phyloP scores from a whole-genome alignment of 2,113 vertebrate genomes.

The Ramphastos sulfuratus region DNA sequence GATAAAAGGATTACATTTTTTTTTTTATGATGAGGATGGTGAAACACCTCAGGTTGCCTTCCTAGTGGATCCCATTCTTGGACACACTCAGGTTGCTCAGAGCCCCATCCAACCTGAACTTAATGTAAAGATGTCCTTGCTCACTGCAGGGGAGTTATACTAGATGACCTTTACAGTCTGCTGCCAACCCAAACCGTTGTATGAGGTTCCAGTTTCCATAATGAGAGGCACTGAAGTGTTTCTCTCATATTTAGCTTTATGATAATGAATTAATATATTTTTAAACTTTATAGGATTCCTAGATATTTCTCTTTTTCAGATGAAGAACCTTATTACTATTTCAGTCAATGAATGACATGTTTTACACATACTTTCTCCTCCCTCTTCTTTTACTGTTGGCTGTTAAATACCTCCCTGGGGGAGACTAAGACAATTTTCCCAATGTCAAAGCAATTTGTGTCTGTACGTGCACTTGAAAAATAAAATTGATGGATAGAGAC shows the following conservation, averaged over 20 bases:
- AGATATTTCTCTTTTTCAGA: neutral
- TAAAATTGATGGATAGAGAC: neutral
- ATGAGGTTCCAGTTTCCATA: neutral
- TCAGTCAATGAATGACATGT: neutral
- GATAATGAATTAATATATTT: neutral
- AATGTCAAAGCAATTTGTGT: neutral
- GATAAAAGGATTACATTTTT: neutral
- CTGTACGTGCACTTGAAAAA: neutral
- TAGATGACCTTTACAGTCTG: neutral
- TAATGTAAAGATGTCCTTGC: neutral
- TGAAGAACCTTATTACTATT: neutral
- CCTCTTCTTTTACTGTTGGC: neutral
- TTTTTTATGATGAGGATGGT: neutral
- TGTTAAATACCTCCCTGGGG: neutral
- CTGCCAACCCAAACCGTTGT: neutral
- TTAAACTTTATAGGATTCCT: neutral
- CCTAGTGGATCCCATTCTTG: neutral
- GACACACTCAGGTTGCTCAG: fast-evolving
- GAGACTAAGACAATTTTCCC: neutral
- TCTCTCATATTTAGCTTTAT: neutral
- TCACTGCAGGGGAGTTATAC: fast-evolving
- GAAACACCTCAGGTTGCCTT: neutral
- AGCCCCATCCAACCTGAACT: too few species aligned
- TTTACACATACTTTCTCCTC: neutral
- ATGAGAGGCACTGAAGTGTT: neutral